A percentile compares a stretch with the other conserved stretches of the same genome.
Evolutionary conservation across 2,113 vertebrate genomes (phyloP).

Genomic region (Hylia prasina): DNA sequence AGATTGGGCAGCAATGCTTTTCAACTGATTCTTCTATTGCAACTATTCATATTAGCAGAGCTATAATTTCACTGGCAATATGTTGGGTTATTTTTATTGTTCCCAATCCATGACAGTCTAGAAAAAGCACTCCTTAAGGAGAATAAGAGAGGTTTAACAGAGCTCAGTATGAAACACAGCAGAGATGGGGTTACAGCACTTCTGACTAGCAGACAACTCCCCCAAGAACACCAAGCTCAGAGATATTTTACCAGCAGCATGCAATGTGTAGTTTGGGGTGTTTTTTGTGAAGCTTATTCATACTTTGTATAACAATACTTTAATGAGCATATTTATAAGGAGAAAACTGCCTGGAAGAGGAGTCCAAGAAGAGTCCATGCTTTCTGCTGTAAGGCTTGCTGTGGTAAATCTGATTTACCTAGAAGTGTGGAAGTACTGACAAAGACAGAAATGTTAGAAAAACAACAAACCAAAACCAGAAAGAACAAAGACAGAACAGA

Average conservation of each 20-base stretch:
- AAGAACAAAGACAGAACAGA: not conserved
- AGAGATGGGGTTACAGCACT: not conserved
- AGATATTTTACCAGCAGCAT: not conserved
- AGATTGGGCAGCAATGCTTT: not conserved
- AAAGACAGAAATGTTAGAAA: not conserved
- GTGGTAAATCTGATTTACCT: not conserved
- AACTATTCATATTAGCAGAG: not conserved
- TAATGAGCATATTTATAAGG: not conserved
- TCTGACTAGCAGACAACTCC: not conserved
- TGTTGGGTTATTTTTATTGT: not conserved
- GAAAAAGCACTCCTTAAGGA: not conserved
- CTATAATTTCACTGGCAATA: not conserved
- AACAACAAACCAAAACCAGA: no score
- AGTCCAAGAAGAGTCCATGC: not conserved
- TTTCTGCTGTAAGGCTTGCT: not conserved
- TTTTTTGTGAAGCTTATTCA: not conserved
- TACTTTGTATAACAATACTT: not conserved
- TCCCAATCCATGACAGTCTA: not conserved
- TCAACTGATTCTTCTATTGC: not conserved
- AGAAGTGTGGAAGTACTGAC: not conserved
- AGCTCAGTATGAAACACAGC: not conserved
- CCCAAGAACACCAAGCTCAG: not conserved
- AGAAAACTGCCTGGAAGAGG: not conserved
- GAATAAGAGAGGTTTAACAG: not conserved
- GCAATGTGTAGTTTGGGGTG: rapidly evolving